Conservation (phyloP, 2,113 vertebrate genomes). For the Onychostoma macrolepis region DNA sequence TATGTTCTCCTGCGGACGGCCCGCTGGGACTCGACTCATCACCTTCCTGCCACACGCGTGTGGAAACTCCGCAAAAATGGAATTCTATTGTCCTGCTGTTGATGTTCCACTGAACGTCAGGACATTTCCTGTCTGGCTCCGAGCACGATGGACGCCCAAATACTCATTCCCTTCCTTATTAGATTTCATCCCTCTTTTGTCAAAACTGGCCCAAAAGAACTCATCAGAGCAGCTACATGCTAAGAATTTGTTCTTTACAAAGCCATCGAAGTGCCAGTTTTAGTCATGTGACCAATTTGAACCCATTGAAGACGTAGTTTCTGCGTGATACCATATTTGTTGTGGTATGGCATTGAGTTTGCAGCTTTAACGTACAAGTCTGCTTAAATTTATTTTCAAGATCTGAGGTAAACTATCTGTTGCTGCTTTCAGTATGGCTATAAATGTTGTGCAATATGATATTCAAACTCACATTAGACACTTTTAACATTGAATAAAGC, state of each 20-base stretch:
- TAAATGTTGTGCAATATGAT: no score
- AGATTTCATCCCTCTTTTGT: neutral
- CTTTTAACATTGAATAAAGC: no score
- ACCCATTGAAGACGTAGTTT: neutral
- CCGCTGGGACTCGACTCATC: slow-evolving; percentile 37
- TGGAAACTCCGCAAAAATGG: slow-evolving; percentile 51
- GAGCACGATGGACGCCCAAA: neutral
- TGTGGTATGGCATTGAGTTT: no score
- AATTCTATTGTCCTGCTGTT: slow-evolving; percentile 51
- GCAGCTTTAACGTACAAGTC: no score
- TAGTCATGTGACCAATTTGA: neutral
- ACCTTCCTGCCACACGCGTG: slow-evolving; percentile 49
- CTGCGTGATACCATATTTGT: no score
- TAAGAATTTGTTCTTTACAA: neutral
- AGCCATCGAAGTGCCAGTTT: neutral
- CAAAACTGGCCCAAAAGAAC: neutral
- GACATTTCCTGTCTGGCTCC: slow-evolving; percentile 46
- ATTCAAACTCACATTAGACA: no score
- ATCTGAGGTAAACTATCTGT: no score
- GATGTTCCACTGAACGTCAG: slow-evolving; percentile 49
- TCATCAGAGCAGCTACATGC: neutral
- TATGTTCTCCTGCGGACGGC: neutral
- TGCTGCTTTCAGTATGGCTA: no score
- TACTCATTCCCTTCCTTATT: neutral
- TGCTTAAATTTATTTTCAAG: no score